Evolutionary conservation across 2,888 invertebrate genomes (phyloP).

Genomic region (Phytoseiulus persimilis): DNA sequence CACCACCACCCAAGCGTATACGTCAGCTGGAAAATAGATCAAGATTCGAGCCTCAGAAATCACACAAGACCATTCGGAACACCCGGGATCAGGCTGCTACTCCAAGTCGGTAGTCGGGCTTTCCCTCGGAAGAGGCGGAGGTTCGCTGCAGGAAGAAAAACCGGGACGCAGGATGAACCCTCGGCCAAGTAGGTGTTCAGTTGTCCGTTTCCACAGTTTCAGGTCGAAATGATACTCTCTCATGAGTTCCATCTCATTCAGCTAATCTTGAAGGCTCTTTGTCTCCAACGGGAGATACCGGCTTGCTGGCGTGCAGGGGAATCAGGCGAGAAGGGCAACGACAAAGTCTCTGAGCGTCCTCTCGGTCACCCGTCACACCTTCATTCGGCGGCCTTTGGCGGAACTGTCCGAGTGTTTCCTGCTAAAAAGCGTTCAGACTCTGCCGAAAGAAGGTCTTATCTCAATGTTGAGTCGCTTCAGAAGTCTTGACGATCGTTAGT

Average conservation of each 20-base stretch:
- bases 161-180: neutral
- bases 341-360: neutral
- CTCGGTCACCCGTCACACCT: neutral
- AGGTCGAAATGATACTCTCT: neutral
- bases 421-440: neutral
- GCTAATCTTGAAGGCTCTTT: neutral
- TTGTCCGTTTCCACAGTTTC: neutral
- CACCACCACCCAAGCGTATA: slow-evolving; percentile 61
- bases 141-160: neutral
- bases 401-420: neutral
- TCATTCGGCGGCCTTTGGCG: neutral
- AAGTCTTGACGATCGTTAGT: neutral
- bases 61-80: no score
- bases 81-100: no score
- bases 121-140: neutral
- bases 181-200: neutral
- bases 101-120: no score
- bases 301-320: neutral
- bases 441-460: neutral
- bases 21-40: slow-evolving; percentile 55
- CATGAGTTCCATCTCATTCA: neutral
- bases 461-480: neutral
- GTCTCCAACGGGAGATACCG: neutral
- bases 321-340: neutral
- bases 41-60: no score